These are phyloP conservation scores for Mactra quadrangularis DNA, from an alignment of 1,140 invertebrate species.

Conservation along the genomic window DNA sequence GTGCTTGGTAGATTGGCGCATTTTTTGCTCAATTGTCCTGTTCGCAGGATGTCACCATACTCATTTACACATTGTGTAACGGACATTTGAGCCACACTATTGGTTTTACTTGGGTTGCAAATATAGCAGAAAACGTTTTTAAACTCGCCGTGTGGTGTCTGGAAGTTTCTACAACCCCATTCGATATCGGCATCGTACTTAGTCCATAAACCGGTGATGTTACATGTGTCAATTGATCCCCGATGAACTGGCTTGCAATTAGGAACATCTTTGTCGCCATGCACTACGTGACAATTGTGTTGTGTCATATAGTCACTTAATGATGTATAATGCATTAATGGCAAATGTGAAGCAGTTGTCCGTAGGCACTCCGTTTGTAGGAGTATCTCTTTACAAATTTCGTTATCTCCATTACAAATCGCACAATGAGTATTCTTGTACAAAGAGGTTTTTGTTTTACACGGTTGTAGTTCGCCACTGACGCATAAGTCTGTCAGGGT, in stretches of 20 bases:
- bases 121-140: constrained; percentile 43
- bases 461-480: neutral
- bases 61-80: neutral
- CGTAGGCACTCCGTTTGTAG: neutral
- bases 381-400: neutral
- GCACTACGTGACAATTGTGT: neutral
- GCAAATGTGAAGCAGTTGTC: neutral
- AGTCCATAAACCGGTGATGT: constrained; percentile 28
- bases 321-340: neutral
- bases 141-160: neutral
- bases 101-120: constrained; percentile 34
- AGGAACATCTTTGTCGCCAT: neutral
- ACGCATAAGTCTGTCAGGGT: neutral
- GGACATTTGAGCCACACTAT: neutral
- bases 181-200: constrained; percentile 27
- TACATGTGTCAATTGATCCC: neutral
- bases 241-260: neutral
- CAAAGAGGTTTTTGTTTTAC: neutral
- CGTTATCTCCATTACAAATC: neutral
- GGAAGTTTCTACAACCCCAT: constrained; percentile 31
- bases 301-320: neutral
- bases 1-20: neutral
- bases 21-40: neutral
- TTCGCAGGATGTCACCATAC: neutral
- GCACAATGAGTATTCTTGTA: constrained; percentile 14